Conservation (phyloP, 1,140 invertebrate species). For the Bradysia coprophila region DNA sequence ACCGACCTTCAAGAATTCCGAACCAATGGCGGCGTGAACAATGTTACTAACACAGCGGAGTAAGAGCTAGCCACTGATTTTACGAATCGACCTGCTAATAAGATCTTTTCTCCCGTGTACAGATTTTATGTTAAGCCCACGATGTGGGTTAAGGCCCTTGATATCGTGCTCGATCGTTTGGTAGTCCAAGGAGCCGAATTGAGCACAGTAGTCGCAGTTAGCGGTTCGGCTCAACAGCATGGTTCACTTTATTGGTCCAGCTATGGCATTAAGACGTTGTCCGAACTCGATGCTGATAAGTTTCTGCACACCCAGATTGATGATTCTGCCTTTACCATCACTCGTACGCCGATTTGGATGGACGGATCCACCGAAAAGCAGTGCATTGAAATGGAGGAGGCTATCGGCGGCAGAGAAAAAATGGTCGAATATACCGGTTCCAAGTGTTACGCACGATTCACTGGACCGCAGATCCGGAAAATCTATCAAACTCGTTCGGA, state of each 20-base stretch:
- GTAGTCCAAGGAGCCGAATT: conserved; percentile 68
- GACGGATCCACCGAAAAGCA: conserved; percentile 74
- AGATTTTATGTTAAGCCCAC: conserved; percentile 1
- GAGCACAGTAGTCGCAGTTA: conserved; percentile 59
- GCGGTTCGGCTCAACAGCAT: conserved; percentile 87
- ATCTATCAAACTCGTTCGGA: conserved; percentile 51
- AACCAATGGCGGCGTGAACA: conserved; percentile 16
- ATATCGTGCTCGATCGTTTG: conserved; percentile 74
- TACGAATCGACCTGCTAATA: too few relatives aligned
- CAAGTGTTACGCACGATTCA: conserved; percentile 83
- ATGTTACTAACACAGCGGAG: conserved; percentile 34
- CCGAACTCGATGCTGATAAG: conserved; percentile 45
- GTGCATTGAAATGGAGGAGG: conserved; percentile 59
- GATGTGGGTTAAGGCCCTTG: conserved; percentile 59
- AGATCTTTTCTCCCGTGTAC: neutral
- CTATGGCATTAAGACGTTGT: conserved; percentile 43
- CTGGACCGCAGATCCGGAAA: conserved; percentile 84
- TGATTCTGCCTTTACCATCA: conserved; percentile 51
- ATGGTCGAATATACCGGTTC: conserved; percentile 81
- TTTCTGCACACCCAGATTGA: conserved; percentile 69
- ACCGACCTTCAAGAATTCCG: conserved; percentile 72
- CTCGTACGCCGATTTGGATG: conserved; percentile 91
- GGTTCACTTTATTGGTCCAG: conserved; percentile 87
- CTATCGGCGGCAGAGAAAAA: conserved; percentile 60
- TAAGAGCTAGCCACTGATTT: conserved; percentile 4